Evolutionary conservation across 2,888 invertebrate genomes (phyloP).

Genomic region (Hydriomena furcata): DNA sequence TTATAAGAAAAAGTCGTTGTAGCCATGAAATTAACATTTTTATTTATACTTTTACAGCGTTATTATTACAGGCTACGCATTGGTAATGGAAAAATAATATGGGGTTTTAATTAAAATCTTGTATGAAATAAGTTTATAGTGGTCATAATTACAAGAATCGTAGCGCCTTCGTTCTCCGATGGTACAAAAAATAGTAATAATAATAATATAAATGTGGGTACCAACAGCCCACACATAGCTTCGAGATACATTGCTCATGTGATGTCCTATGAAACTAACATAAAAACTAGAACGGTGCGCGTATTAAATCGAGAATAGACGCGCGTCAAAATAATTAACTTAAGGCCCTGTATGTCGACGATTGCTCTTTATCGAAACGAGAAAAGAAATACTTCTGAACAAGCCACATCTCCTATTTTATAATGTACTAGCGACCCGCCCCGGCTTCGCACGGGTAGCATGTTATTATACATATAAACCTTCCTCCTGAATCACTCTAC

Average conservation of each 20-base stretch:
- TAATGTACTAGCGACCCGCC: too few relatives aligned
- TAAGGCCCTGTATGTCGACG: too few relatives aligned
- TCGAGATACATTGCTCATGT: conserved; percentile 2
- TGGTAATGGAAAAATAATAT: conserved; percentile 56
- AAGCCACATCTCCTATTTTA: too few relatives aligned
- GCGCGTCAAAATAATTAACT: too few relatives aligned
- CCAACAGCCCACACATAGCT: conserved; percentile 17
- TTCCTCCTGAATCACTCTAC: too few relatives aligned
- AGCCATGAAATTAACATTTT: conserved; percentile 35
- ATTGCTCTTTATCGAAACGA: too few relatives aligned
- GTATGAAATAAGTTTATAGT: conserved; percentile 52
- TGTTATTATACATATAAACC: too few relatives aligned
- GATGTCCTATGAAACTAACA: background rate
- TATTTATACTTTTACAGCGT: conserved; percentile 41
- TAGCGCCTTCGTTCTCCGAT: conserved; percentile 35
- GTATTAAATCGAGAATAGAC: background rate
- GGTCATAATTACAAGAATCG: conserved; percentile 41
- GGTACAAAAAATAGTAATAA: conserved; percentile 33
- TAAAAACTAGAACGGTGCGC: conserved; percentile 3
- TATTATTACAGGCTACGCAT: conserved; percentile 34
- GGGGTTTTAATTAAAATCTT: conserved; percentile 48
- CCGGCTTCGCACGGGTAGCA: too few relatives aligned
- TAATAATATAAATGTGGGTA: conserved; percentile 15
- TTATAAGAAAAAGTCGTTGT: conserved; percentile 19
- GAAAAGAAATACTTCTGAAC: too few relatives aligned